Evolutionary conservation across 2,113 vertebrate species (phyloP), one percentile per base, ranked within the genome.

Genomic region (Mesocricetus auratus): DNA sequence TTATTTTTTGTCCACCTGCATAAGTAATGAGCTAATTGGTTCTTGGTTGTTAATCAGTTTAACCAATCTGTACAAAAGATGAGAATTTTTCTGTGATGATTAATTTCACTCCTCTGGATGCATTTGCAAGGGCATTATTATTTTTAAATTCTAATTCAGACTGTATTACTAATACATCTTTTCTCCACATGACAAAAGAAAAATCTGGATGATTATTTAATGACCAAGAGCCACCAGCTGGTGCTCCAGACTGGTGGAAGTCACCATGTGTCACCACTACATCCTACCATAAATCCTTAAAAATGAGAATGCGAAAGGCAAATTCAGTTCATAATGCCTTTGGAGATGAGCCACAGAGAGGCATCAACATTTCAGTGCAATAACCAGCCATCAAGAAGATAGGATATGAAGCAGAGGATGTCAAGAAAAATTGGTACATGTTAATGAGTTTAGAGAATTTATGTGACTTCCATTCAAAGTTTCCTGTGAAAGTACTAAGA

Each of bases 331-430:
- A 71, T 39, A 83, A 91, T 5, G 85, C 26, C 86, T 97, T 92
- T 95, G 78, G 91, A 98, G 95, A 96, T 91, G 95, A 98, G 97
- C 95, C 86, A 94, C 92, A 50, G 93, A 93, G 36, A 97, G 98
- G 86, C 29, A 60, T 7, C 15, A 94, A 64, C 73, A 90, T 94
- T 97, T 93, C 92, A 82, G 90, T 75, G 12, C 79, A 89, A 69
- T 60, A 97, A 78, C 31, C 96, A 98, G 94, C 93, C 83, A 98
- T 95, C 42, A 96, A 77, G 16, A 7, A 83, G 66, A 86, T 93
- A 71, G 66, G 56, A 21, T 96, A 91, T 36, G 13, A 98, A 97
- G 95, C 47, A 19, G 95, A 96, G 90, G 4, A 95, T 73, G 73
- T 96, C 62, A 97, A 91, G 60, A 97, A 92, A 60, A 89, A 91